Evolutionary conservation across 2,888 invertebrate genomes (phyloP).

Genomic region (Lasioglossum marginatum): DNA sequence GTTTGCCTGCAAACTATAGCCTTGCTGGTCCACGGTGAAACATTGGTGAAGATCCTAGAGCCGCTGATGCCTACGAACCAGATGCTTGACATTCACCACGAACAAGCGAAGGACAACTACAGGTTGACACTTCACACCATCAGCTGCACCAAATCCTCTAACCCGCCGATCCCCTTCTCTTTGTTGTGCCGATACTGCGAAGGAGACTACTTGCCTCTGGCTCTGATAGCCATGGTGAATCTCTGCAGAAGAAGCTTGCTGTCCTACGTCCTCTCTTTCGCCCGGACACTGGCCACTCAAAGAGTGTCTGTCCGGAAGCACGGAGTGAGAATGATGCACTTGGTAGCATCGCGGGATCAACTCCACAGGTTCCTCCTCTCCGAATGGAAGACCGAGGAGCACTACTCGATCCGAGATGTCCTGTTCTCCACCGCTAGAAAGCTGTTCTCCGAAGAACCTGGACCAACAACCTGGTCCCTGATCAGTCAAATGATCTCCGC

Average conservation of each 20-base stretch:
- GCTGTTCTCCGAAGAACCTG: constrained; percentile 66
- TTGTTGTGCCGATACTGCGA: constrained; percentile 63
- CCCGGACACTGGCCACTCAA: constrained; percentile 59
- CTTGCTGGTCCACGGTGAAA: constrained; percentile 38
- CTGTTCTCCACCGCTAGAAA: constrained; percentile 54
- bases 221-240: constrained; percentile 57
- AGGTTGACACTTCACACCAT: constrained; percentile 21
- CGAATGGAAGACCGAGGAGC: constrained; percentile 65
- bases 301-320: constrained; percentile 78
- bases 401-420: constrained; percentile 74
- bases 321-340: constrained; percentile 74
- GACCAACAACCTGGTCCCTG: constrained; percentile 64
- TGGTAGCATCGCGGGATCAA: constrained; percentile 61
- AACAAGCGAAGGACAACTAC: constrained; percentile 53
- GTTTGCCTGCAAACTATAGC: neutral
- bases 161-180: constrained; percentile 77
- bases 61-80: constrained; percentile 66
- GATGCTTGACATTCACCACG: constrained; percentile 57
- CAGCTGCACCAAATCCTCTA: constrained; percentile 61
- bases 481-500: constrained; percentile 57
- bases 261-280: constrained; percentile 68
- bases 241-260: constrained; percentile 65
- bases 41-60: constrained; percentile 61
- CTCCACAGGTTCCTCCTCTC: constrained; percentile 50
- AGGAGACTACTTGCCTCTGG: constrained; percentile 71